These are phyloP conservation scores for Acleris holmiana DNA, from an alignment of 2,888 invertebrate species.

Conservation along the genomic window DNA sequence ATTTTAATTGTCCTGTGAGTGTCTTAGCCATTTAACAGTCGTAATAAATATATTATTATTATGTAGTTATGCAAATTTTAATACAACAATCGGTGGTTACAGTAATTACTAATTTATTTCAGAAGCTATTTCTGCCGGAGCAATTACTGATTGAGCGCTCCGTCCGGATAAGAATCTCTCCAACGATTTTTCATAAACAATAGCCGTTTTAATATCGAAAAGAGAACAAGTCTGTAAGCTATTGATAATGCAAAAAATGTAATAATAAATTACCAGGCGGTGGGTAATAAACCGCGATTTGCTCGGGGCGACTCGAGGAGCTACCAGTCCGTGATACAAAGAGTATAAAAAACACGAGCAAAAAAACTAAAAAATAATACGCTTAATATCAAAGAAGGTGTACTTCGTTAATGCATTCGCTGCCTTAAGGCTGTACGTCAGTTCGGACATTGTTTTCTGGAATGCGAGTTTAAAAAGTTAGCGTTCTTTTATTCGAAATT, in stretches of 20 bases:
- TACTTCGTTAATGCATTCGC: constrained; percentile 82
- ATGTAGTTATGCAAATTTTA: constrained; percentile 26
- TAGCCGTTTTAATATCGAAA: constrained; percentile 81
- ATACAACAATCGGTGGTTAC: constrained; percentile 29
- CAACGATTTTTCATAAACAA: constrained; percentile 82
- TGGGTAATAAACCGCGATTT: constrained; percentile 82
- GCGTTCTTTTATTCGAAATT: constrained; percentile 57
- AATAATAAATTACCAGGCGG: constrained; percentile 82
- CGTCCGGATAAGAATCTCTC: constrained; percentile 69
- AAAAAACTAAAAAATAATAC: constrained; percentile 71
- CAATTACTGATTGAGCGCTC: constrained; percentile 57
- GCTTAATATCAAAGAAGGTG: constrained; percentile 83
- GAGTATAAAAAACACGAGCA: constrained; percentile 48
- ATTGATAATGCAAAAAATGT: constrained; percentile 84
- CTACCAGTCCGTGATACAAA: constrained; percentile 76
- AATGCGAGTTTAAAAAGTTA: constrained; percentile 74
- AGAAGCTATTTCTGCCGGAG: constrained; percentile 48
- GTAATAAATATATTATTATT: constrained; percentile 15
- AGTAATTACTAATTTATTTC: constrained; percentile 34
- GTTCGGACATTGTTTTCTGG: constrained; percentile 81
- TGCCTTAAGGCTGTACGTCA: constrained; percentile 77
- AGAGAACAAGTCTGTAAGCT: constrained; percentile 74
- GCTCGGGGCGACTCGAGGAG: constrained; percentile 77
- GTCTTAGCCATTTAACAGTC: constrained; percentile 42
- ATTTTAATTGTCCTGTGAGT: constrained; percentile 43